Evolutionary conservation across 2,797 vertebrate species (phyloP), one percentile per base, ranked within the genome.

Genomic region (Babyrousa celebensis): DNA sequence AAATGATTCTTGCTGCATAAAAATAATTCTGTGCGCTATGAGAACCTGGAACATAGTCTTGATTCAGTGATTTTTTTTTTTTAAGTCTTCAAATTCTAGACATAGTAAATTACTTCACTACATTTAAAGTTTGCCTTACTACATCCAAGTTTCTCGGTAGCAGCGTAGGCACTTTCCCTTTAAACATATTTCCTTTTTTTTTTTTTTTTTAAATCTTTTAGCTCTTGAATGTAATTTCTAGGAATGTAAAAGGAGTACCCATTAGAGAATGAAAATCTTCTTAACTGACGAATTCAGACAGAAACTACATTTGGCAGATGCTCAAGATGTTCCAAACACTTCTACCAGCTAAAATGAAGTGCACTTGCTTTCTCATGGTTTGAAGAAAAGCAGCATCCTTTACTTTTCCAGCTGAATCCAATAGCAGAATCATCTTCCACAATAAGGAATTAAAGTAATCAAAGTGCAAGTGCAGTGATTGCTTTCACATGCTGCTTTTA

Each of bases 271-370:
- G 98, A 36, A 98, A 97, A 54, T 82, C 83, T 94, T 87, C 98
- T 99, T 99, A 98, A 99, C 92, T 17, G 17, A 52, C 79, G 91
- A 29, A 86, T 97, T 96, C 98, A 99, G 99, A 98, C 99, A 99
- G 98, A 99, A 99, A 95, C 98, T 99, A 62, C 99, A 99, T 95
- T 98, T 99, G 67, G 99, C 99, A 1, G 99, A 99, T 98, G 99
- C 98, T 97, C 99, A 99, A 95, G 99, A 99, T 93, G 98, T 99
- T 97, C 99, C 99, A 40, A 99, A 99, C 97, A 98, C 99, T 43
- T 98, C 99, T 94, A 98, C 98, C 12, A 98, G 99, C 96, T 99
- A 99, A 99, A 83, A 68, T n/a, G 20, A 77, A 80, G 72, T 70
- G 77, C 52, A 43, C 1, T 89, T 58, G 87, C 89, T 95, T 88